A percentile compares a stretch with the other conserved stretches of the same genome.
Evolutionary conservation across 2,797 vertebrate genomes (phyloP).

Genomic region (Danio aesculapii): DNA sequence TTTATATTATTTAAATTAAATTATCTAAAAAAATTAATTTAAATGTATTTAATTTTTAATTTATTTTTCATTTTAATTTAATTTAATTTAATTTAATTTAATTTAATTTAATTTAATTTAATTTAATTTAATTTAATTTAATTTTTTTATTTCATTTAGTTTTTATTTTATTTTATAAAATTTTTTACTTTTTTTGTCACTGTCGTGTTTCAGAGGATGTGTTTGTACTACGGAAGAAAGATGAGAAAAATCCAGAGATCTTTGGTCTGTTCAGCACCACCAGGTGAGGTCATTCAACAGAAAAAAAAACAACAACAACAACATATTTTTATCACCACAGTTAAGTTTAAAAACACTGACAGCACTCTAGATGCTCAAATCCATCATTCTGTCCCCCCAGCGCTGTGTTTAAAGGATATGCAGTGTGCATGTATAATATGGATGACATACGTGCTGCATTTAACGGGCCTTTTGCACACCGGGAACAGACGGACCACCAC

Average conservation of each 20-base stretch:
- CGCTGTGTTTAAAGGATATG: conserved; percentile 92
- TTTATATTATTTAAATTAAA: too few species aligned
- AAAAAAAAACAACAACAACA: too few species aligned
- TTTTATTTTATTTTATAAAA: neutral
- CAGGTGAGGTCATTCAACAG: conserved; percentile 79
- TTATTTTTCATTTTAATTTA: too few species aligned
- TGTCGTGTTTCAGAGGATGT: conserved; percentile 86
- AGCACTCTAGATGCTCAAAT: neutral
- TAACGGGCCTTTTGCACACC: conserved; percentile 92
- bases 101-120: too few species aligned
- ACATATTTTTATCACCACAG: neutral
- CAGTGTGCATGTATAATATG: conserved; percentile 95
- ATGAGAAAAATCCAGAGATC: conserved; percentile 93
- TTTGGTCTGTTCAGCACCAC: conserved; percentile 97
- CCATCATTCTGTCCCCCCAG: conserved; percentile 54
- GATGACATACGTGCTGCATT: conserved; percentile 92
- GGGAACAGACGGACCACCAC: conserved; percentile 92
- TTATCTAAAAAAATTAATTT: too few species aligned
- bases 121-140: too few species aligned
- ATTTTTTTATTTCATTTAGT: too few species aligned
- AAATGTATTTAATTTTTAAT: too few species aligned
- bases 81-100: too few species aligned
- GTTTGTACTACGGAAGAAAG: conserved; percentile 90
- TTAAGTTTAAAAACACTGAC: neutral
- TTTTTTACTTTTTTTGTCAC: neutral